A percentile compares a stretch with the other conserved stretches of the same genome.
Evolutionary conservation across 2,797 vertebrate species (phyloP).

Genomic region (Zonotrichia albicollis): DNA sequence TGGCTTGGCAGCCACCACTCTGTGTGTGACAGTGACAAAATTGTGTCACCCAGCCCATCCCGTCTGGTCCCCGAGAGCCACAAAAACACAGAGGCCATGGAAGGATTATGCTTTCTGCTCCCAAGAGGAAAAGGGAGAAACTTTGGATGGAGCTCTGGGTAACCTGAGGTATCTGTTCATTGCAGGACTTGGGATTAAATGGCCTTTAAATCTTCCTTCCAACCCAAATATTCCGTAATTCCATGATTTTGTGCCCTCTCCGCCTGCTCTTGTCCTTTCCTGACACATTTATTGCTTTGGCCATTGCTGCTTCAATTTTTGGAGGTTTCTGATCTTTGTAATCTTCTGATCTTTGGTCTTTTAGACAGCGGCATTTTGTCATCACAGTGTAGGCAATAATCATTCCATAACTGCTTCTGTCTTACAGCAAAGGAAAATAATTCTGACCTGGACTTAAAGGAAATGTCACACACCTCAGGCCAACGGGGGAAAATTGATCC

Average conservation of each 20-base stretch:
- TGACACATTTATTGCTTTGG: neutral
- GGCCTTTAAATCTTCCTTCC: neutral
- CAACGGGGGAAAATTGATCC: neutral
- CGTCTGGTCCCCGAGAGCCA: neutral
- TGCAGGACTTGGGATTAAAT: neutral
- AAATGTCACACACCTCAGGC: neutral
- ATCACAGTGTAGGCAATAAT: neutral
- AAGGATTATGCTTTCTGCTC: neutral
- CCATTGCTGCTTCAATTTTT: neutral
- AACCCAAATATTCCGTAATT: neutral
- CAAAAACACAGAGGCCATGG: neutral
- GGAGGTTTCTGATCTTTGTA: neutral
- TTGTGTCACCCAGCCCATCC: neutral
- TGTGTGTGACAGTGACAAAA: neutral
- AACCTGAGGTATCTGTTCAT: neutral
- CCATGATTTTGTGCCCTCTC: neutral
- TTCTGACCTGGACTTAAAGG: neutral
- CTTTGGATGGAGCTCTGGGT: neutral
- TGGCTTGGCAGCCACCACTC: neutral
- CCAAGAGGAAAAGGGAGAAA: neutral
- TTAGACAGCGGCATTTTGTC: neutral
- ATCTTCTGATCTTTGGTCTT: neutral
- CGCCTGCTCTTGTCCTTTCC: neutral
- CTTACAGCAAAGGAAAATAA: neutral
- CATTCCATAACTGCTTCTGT: neutral